A percentile compares a stretch with the other conserved stretches of the same genome.
phyloP scores from a whole-genome alignment of 2,113 vertebrate genomes.

The sheep (Ovis aries) region DNA sequence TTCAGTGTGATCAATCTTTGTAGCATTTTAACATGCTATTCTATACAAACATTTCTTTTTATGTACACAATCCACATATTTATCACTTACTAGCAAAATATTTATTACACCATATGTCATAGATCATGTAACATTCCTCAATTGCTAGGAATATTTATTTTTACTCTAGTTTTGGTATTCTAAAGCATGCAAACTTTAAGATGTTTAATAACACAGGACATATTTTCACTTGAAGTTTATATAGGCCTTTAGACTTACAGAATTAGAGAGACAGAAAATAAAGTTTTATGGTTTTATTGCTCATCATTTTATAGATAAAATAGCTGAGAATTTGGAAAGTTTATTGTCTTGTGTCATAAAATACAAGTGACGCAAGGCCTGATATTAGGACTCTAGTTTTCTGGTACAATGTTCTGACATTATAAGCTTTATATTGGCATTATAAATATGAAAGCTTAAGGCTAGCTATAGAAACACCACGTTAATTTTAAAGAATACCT shows the following conservation, averaged over 20 bases:
- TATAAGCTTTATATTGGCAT: not conserved
- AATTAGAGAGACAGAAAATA: not conserved
- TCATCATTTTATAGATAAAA: not conserved
- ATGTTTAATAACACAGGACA: not conserved
- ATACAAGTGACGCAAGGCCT: not conserved
- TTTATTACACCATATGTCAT: not conserved
- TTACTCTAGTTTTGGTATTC: not conserved
- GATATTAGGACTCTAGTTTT: accelerated
- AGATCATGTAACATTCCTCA: not conserved
- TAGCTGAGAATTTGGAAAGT: not conserved
- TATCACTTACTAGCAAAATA: not conserved
- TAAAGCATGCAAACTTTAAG: not conserved
- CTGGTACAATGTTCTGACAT: not conserved
- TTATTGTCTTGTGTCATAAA: not conserved
- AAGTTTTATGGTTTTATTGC: not conserved
- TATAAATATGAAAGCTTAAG: not conserved
- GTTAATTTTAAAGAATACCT: not conserved
- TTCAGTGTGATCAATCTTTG: not conserved
- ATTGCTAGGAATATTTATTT: not conserved
- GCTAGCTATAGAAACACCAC: not conserved
- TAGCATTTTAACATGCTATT: not conserved
- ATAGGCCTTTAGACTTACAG: not conserved
- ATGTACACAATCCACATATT: not conserved
- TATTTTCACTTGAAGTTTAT: not conserved
- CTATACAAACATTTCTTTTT: not conserved